phyloP scores from a whole-genome alignment of 2,797 vertebrate species.

The Gallirallus australis region DNA sequence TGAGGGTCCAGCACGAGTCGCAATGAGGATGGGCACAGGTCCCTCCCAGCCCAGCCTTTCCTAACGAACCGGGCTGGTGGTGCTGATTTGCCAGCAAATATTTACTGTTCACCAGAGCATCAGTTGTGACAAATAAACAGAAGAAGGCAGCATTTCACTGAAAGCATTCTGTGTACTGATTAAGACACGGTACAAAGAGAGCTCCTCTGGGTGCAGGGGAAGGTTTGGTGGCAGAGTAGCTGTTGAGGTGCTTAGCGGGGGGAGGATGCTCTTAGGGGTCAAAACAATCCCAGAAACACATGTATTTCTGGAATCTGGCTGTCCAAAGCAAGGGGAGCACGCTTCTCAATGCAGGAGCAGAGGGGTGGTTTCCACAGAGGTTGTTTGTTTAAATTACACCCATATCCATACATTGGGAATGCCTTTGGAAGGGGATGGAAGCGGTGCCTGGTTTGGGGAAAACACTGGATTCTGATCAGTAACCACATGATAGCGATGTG shows the following conservation, averaged over 20 bases:
- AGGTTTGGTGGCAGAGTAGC: not conserved
- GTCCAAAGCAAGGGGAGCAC: not conserved
- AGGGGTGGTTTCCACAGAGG: not conserved
- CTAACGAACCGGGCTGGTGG: not conserved
- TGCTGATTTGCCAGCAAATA: slow-evolving; percentile 31
- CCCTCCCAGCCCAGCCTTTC: not conserved
- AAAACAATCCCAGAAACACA: not conserved
- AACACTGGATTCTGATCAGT: not conserved
- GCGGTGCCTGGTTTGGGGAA: not conserved
- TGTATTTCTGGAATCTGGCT: not conserved
- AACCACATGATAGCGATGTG: not conserved
- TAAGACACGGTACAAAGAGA: not conserved
- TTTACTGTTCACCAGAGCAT: slow-evolving; percentile 60
- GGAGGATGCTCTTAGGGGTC: not conserved
- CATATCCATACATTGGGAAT: accelerated
- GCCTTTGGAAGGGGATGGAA: not conserved
- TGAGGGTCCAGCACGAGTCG: not conserved
- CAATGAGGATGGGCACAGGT: accelerated
- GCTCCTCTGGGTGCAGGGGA: not conserved
- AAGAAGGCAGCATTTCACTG: slow-evolving; percentile 62
- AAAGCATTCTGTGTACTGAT: slow-evolving; percentile 21
- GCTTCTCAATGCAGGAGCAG: not conserved
- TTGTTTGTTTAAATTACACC: not conserved
- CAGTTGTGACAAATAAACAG: slow-evolving; percentile 55
- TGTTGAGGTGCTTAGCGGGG: not conserved